These are phyloP conservation scores for Entomyzon cyanotis DNA, from an alignment of 2,113 vertebrate species.

Conservation along the genomic window DNA sequence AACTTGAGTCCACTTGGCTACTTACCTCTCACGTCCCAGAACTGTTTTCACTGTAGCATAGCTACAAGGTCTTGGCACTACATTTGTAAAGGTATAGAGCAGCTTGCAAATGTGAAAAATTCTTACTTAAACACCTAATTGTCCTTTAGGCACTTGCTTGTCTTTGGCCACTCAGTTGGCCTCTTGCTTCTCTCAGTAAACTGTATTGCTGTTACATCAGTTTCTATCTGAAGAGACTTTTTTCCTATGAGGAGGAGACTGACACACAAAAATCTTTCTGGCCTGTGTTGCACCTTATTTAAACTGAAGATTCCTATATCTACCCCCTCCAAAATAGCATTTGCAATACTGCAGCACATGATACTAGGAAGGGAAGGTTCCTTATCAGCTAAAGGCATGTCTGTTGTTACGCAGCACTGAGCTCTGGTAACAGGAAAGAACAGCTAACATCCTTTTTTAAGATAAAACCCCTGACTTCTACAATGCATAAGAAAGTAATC, in stretches of 20 bases:
- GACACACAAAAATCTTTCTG: neutral
- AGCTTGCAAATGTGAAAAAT: neutral
- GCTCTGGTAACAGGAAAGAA: neutral
- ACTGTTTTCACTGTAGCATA: neutral
- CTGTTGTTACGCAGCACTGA: neutral
- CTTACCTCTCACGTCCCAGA: neutral
- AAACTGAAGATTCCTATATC: neutral
- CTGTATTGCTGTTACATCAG: neutral
- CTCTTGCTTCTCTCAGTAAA: neutral
- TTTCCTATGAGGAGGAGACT: neutral
- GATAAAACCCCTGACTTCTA: neutral
- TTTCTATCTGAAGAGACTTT: neutral
- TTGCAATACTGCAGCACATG: neutral
- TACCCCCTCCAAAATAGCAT: neutral
- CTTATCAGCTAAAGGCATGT: neutral
- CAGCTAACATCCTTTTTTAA: neutral
- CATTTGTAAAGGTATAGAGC: neutral
- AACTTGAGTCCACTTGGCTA: neutral
- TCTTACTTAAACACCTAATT: neutral
- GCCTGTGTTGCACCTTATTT: neutral
- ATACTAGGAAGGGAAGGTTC: neutral
- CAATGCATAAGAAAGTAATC: neutral
- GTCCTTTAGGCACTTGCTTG: neutral
- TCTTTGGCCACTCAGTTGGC: neutral
- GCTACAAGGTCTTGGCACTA: neutral